Evolutionary conservation across 2,797 vertebrate species (phyloP), one percentile per base, ranked within the genome.

Genomic region (Vireo griseus): DNA sequence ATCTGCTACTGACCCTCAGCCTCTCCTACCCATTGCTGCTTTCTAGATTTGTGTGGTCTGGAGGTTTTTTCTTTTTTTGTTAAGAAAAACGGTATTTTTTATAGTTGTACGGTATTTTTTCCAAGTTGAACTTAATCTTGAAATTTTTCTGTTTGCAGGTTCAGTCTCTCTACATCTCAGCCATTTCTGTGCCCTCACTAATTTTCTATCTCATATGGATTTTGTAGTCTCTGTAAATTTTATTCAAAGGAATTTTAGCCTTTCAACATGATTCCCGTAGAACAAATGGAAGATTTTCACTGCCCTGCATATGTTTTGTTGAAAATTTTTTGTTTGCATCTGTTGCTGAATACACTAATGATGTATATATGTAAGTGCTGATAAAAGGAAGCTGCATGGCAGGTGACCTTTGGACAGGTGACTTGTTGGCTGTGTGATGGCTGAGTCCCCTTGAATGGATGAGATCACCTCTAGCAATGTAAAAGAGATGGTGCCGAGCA

Each of bases 1-100:
- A 17, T 69, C 87, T 84, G 33, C 57, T 95, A 8, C 69, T 96
- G 94, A 92, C 95, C 92, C 95, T 94, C 79, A 84, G 85, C 40
- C 59, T 93, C 52, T 94, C 58, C 40, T 92, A 48, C 29, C 62
- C 40, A 13, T 54, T 92, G 37, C 87, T 91, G 79, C 79, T 95
- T 92, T 94, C 94, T 91, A 84, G 51, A 66, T 91, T 92, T 94
- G 40, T 83, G 75, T 87, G 17, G 11, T 83, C 33, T 88, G 51
- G 15, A 78, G 33, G 2, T 28, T 76, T 75, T 84, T 78, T 66
- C 5, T 28, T 54, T 67, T 33, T 50, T 55, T 24, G 28, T 31
- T 65, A 51, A 72, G 69, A 33, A 72, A 61, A 67, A 44, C 2
- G 35, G 35, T 35, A 35, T 35, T 35, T 35, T 35, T 35, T 2